A percentile compares a stretch with the other conserved stretches of the same genome.
phyloP scores from a whole-genome alignment of 37 sponge, comb jelly and placozoan genomes.

The Agelas oroides region DNA sequence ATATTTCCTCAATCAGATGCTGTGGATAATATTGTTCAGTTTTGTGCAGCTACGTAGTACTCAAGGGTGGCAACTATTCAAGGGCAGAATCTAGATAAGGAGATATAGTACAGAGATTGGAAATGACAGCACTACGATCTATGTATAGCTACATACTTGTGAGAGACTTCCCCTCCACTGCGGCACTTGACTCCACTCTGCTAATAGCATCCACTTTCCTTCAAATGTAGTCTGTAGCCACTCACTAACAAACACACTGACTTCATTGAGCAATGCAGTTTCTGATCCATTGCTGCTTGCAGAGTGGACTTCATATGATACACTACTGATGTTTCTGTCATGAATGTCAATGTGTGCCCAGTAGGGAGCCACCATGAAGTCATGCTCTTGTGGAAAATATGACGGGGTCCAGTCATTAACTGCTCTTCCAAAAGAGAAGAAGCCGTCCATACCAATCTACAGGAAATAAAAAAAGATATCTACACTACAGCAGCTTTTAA shows the following conservation, averaged over 20 bases:
- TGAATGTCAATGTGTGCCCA: constrained; percentile 14
- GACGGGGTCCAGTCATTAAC: not conserved
- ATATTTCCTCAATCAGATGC: no score
- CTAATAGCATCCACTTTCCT: constrained; percentile 28
- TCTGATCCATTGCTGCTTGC: not conserved
- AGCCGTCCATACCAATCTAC: constrained; percentile 22
- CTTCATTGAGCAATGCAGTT: constrained; percentile 15
- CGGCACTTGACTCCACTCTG: constrained; percentile 31
- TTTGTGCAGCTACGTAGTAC: not conserved
- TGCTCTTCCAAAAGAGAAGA: constrained; percentile 26
- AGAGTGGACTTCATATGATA: constrained; percentile 26
- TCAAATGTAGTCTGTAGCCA: not conserved
- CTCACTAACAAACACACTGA: constrained; percentile 3
- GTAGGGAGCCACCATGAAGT: constrained; percentile 38
- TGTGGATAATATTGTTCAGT: not conserved
- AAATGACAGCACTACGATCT: no score
- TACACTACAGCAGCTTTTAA: no score
- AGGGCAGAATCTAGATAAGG: not conserved
- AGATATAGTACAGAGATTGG: no score
- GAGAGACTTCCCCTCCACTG: no score
- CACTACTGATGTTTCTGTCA: constrained; percentile 3
- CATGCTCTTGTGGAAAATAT: no score
- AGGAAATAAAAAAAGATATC: no score
- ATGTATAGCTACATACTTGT: no score
- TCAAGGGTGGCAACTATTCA: no score